Evolutionary conservation across 2,888 invertebrate species (phyloP), one percentile per base, ranked within the genome.

Genomic region (Tortricodes alternella): DNA sequence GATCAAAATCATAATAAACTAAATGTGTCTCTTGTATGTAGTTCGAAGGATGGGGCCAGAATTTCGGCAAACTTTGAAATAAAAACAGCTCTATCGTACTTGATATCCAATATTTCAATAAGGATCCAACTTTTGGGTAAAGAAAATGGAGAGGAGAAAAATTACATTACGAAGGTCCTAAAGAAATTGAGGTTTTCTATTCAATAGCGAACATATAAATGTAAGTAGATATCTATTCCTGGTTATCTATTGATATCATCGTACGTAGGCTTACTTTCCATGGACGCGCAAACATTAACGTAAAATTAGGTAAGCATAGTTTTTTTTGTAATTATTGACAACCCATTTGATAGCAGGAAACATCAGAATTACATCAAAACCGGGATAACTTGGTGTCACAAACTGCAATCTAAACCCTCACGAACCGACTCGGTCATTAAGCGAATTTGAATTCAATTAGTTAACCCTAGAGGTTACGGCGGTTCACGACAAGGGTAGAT

Each of bases 41-140:
- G 56, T 44, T 56, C 29, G 60, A 49, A 50, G 51, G 53, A 53
- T 60, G 58, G 46, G 32, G 27, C 37, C 38, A 48, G 53, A 53
- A 46, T 53, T 58, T 58, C 46, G 46, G 53, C 58, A 83, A 85
- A 73, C 83, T 85, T 85, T 78, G 78, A 83, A 82, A 85, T 80
- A 85, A 82, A 85, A 84, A 83, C 82, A 85, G 82, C 77, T 83
- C 77, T 65, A 79, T 80, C 82, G 81, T 75, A 83, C 83, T 89
- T 84, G 86, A 89, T 84, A 89, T 88, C 84, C 85, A 84, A 88
- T 89, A 87, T 88, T 89, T 86, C 87, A 86, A 89, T 88, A 86
- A 84, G 76, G 73, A 78, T 76, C 76, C 74, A 83, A 85, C 78
- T 87, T 87, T 85, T 76, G 74, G 81, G 78, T 60, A 76, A 76